phyloP scores from a whole-genome alignment of 2,797 vertebrate genomes.

The Echeneis naucrates region DNA sequence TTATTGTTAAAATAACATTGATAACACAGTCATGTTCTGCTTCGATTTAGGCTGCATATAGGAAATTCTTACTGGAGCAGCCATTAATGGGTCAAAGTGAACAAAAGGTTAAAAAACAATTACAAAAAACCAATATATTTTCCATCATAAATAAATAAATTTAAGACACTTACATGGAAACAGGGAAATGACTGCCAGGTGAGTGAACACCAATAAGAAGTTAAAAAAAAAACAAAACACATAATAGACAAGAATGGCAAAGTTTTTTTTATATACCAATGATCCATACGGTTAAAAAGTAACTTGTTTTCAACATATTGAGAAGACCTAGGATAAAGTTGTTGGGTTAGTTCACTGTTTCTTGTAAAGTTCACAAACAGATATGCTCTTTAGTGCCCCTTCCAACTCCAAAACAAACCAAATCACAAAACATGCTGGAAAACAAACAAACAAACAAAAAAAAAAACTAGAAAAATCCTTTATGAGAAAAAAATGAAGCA shows the following conservation, averaged over 20 bases:
- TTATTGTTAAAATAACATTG: slow-evolving; percentile 88
- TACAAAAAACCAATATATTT: slow-evolving; percentile 80
- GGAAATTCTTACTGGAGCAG: slow-evolving; percentile 75
- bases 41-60: slow-evolving; percentile 76
- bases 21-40: slow-evolving; percentile 82
- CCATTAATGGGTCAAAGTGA: slow-evolving; percentile 71
- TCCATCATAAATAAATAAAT: slow-evolving; percentile 88
- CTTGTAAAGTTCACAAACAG: slow-evolving; percentile 42
- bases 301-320: slow-evolving; percentile 26
- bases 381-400: slow-evolving; percentile 52
- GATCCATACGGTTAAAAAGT: slow-evolving; percentile 32
- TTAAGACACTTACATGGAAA: slow-evolving; percentile 76
- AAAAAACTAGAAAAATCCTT: slow-evolving; percentile 11
- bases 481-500: slow-evolving; percentile 35
- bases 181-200: slow-evolving; percentile 62
- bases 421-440: slow-evolving; percentile 41
- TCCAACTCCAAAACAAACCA: slow-evolving; percentile 38
- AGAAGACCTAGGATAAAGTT: slow-evolving; percentile 51
- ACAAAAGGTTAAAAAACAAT: slow-evolving; percentile 71
- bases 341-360: slow-evolving; percentile 40
- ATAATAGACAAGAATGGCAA: slow-evolving; percentile 34
- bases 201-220: slow-evolving; percentile 65
- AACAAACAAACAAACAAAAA: too few species aligned
- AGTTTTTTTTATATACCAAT: slow-evolving; percentile 12
- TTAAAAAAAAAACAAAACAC: slow-evolving; percentile 76